Evolutionary conservation across 1,140 invertebrate genomes (phyloP).

Genomic region (Drosophila rhopaloa): DNA sequence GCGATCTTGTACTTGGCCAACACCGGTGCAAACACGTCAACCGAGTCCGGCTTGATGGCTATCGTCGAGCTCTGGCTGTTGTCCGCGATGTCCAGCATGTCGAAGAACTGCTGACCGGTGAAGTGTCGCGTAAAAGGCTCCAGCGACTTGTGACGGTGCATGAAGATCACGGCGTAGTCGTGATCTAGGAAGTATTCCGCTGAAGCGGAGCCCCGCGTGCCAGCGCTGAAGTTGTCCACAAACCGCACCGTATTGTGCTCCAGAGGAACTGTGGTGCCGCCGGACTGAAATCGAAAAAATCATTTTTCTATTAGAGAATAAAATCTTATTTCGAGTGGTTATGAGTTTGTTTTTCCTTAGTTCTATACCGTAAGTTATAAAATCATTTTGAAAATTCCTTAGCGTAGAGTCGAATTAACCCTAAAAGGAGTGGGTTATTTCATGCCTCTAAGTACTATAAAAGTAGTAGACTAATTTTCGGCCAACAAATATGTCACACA

Average conservation of each 20-base stretch:
- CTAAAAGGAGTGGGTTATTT: too few relatives aligned
- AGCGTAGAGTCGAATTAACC: too few relatives aligned
- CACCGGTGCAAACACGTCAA: conserved; percentile 88
- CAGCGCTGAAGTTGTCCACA: conserved; percentile 99
- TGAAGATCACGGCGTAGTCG: conserved; percentile 92
- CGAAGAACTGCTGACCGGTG: conserved; percentile 90
- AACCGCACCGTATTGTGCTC: conserved; percentile 98
- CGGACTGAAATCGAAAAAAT: conserved; percentile 88
- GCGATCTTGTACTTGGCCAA: conserved; percentile 90
- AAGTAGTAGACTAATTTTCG: too few relatives aligned
- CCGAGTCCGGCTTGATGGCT: conserved; percentile 89
- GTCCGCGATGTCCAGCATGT: conserved; percentile 90
- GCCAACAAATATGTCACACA: too few relatives aligned
- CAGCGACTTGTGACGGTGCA: conserved; percentile 92
- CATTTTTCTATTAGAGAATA: not conserved
- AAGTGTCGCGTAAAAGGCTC: conserved; percentile 96
- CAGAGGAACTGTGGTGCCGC: conserved; percentile 97
- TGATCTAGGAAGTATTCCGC: conserved; percentile 97
- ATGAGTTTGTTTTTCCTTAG: too few relatives aligned
- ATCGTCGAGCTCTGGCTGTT: conserved; percentile 87
- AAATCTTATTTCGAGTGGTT: too few relatives aligned
- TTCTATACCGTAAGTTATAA: too few relatives aligned
- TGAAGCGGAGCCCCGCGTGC: conserved; percentile 96
- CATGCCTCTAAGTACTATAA: too few relatives aligned
- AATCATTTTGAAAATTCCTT: too few relatives aligned